Evolutionary conservation across 2,797 vertebrate genomes (phyloP).

Genomic region (Clangula hyemalis): DNA sequence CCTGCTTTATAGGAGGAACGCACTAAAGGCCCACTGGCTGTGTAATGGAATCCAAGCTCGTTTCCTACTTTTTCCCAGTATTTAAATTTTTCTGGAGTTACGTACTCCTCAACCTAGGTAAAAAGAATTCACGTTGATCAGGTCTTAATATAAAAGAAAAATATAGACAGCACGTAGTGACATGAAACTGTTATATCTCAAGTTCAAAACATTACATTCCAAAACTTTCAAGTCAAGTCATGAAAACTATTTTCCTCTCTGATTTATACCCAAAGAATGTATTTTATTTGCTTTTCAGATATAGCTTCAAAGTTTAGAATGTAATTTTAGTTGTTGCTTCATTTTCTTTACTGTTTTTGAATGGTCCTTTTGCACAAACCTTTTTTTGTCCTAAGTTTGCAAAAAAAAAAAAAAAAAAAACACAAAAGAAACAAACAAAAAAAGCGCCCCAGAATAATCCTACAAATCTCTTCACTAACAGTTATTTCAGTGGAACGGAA

Average conservation of each 20-base stretch:
- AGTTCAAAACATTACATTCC: background rate
- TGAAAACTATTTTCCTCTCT: background rate
- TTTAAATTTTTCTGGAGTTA: constrained; percentile 94
- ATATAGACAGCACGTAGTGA: background rate
- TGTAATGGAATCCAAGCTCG: constrained; percentile 94
- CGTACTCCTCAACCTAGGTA: constrained; percentile 92
- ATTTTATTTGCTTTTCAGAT: background rate
- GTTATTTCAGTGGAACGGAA: background rate
- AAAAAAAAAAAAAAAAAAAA: background rate
- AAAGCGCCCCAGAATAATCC: background rate
- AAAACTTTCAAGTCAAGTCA: background rate
- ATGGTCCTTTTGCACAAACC: background rate
- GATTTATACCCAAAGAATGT: background rate
- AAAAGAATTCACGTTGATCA: constrained; percentile 30
- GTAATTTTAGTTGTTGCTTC: background rate
- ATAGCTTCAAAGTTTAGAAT: background rate
- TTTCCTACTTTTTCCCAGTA: constrained; percentile 94
- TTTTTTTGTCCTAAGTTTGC: background rate
- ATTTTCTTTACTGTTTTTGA: background rate
- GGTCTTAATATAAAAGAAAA: background rate
- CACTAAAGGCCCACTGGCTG: constrained; percentile 94
- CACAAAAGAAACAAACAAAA: too few relatives aligned
- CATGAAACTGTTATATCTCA: background rate
- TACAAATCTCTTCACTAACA: background rate
- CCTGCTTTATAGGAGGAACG: constrained; percentile 99